Base-by-base conservation (phyloP, 92 coral and sea anemone species). In the Paramuricea clavata region DNA sequence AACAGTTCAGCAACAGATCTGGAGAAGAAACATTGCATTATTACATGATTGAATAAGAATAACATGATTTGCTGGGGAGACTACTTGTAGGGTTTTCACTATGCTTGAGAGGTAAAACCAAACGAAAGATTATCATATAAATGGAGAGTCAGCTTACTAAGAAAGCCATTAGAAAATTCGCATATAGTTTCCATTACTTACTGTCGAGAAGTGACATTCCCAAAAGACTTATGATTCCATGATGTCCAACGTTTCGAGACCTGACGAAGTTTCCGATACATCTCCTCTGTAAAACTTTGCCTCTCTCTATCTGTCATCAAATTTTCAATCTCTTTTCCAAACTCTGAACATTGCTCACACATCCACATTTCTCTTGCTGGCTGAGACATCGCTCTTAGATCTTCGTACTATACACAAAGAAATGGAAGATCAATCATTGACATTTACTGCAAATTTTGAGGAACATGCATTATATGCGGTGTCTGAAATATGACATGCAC, bases 341-440 rank as follows among this genome's bases (percentile, higher is more conserved):
- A 95, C 27, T 88, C 92, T 19, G 98, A 92, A 75, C 98, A 95
- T 85, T 95, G 98, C 30, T 95, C 95, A 0, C 95, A 97, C 26
- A 95, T 36, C 98, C 98, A 95, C 59, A 95, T 94, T 67, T 95
- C 98, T n/a, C 98, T 89, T 16, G 98, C 98, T 0, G 98, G 85
- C 82, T 89, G 89, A 11, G 98, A 95, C 80, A 95, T 81, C 13
- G 95, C 95, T 56, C 93, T 89, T 67, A 95, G 49, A 87, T 95
- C 98, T 47, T 95, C 97, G 76, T 78, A 94, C 98, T 95, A 36
- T 22, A 83, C 5, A 32, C n/a, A 25, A 49, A 19, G 3, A 5
- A 72, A 39, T 23, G 6, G 7, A 33, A 43, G 9, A 44, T 41
- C 5, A n/a, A 42, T 5, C 21, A 13, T 74, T 74, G 11, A 5